These are phyloP conservation scores for Drosophila navojoa DNA, from an alignment of 1,140 invertebrate species.

Conservation along the genomic window DNA sequence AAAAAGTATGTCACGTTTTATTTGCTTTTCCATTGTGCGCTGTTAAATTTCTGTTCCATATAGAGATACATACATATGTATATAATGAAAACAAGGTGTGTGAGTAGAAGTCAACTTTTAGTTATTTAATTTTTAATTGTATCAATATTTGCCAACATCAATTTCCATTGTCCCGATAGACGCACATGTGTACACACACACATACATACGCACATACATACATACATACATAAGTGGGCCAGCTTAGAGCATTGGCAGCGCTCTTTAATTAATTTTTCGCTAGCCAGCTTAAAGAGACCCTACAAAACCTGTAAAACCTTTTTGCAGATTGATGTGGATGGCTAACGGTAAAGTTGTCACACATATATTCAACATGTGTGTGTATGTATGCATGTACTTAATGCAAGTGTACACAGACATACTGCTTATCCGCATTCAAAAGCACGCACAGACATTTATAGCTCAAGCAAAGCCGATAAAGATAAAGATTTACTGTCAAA, in stretches of 20 bases:
- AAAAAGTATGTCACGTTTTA: constrained; percentile 16
- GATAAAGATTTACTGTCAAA: constrained; percentile 63
- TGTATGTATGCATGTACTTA: background rate
- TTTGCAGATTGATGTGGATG: constrained; percentile 25
- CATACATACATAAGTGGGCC: background rate
- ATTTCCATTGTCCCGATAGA: constrained; percentile 5
- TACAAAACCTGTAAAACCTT: background rate
- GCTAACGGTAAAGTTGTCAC: constrained; percentile 33
- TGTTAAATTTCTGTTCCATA: constrained; percentile 22
- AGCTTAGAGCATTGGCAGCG: constrained; percentile 2
- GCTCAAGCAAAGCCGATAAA: constrained; percentile 63
- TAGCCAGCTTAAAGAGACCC: constrained; percentile 3
- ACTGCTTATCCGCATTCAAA: constrained; percentile 32
- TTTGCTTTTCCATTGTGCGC: constrained; percentile 43
- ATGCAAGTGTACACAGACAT: background rate
- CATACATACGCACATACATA: background rate
- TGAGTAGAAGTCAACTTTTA: constrained; percentile 1
- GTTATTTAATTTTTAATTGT: constrained; percentile 30
- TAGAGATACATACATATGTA: constrained; percentile 12
- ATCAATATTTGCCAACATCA: constrained; percentile 45
- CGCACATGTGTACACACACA: background rate
- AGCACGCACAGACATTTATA: constrained; percentile 57
- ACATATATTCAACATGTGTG: background rate
- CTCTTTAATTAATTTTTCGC: background rate
- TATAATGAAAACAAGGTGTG: constrained; percentile 9